These are phyloP conservation scores for Cheilosia vernalis DNA, from an alignment of 2,888 invertebrate species.

Conservation along the genomic window DNA sequence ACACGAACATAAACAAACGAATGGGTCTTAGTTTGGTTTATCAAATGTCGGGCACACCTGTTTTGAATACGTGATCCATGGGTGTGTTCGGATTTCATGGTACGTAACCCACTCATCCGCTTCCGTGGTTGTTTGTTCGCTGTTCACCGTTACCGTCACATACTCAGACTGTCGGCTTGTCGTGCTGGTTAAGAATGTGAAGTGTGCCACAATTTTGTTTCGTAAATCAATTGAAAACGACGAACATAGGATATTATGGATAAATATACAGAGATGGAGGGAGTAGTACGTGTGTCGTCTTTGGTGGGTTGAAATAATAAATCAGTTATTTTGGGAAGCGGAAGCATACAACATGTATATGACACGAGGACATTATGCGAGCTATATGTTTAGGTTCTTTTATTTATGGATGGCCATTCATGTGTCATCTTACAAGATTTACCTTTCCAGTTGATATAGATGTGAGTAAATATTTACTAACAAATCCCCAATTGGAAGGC, in stretches of 20 bases:
- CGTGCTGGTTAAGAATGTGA: conserved; percentile 2
- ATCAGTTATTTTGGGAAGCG: conserved; percentile 48
- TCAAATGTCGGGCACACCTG: conserved; percentile 56
- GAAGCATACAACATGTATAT: conserved; percentile 38
- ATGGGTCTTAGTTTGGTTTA: conserved; percentile 47
- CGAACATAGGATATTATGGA: conserved; percentile 39
- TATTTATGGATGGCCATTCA: conserved; percentile 54
- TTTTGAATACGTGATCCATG: conserved; percentile 56
- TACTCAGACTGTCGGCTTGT: conserved; percentile 7
- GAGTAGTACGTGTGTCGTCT: conserved; percentile 20
- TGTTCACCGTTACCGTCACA: background rate
- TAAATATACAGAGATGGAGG: background rate
- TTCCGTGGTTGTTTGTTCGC: conserved; percentile 4
- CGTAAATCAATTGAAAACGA: conserved; percentile 55
- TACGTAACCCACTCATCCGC: conserved; percentile 13
- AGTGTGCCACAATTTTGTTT: conserved; percentile 51
- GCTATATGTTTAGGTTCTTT: conserved; percentile 13
- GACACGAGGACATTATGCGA: conserved; percentile 37
- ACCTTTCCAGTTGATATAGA: conserved; percentile 14
- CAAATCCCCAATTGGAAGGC: background rate
- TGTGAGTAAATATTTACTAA: conserved; percentile 52
- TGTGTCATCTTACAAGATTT: conserved; percentile 43
- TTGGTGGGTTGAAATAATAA: conserved; percentile 62
- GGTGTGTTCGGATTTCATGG: conserved; percentile 25
- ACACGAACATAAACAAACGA: conserved; percentile 47